These are phyloP conservation scores for Lipophrys pholis DNA, from an alignment of 2,113 vertebrate genomes.

Conservation along the genomic window DNA sequence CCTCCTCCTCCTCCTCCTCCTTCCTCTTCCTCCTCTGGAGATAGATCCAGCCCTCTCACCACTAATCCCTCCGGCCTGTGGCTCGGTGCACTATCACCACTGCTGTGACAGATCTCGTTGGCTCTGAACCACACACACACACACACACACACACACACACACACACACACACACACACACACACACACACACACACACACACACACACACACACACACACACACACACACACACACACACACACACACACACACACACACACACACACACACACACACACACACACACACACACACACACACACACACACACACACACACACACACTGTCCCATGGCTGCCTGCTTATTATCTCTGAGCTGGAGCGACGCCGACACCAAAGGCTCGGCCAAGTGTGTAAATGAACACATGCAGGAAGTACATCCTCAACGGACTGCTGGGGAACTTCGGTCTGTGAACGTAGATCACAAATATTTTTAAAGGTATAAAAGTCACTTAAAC, in stretches of 20 bases:
- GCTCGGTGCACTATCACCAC: conserved; percentile 42
- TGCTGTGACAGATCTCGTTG: conserved; percentile 46
- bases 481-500: too few species aligned
- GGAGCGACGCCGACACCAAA: conserved; percentile 6
- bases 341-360: conserved; percentile 36
- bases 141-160: conserved; percentile 45
- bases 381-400: conserved; percentile 24
- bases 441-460: too few species aligned
- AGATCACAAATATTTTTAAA: too few species aligned
- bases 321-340: conserved; percentile 31
- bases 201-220: conserved; percentile 33
- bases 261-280: conserved; percentile 45
- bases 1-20: not conserved
- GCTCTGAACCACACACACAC: conserved; percentile 43
- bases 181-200: conserved; percentile 1
- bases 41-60: conserved; percentile 26
- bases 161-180: conserved; percentile 45
- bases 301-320: not conserved
- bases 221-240: conserved; percentile 12
- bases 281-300: conserved; percentile 34
- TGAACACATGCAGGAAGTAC: not conserved
- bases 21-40: not conserved
- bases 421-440: too few species aligned
- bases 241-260: conserved; percentile 45
- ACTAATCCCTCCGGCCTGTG: conserved; percentile 40